Evolutionary conservation across 2,113 vertebrate genomes (phyloP).

Genomic region (Andinoacara biseriatus): DNA sequence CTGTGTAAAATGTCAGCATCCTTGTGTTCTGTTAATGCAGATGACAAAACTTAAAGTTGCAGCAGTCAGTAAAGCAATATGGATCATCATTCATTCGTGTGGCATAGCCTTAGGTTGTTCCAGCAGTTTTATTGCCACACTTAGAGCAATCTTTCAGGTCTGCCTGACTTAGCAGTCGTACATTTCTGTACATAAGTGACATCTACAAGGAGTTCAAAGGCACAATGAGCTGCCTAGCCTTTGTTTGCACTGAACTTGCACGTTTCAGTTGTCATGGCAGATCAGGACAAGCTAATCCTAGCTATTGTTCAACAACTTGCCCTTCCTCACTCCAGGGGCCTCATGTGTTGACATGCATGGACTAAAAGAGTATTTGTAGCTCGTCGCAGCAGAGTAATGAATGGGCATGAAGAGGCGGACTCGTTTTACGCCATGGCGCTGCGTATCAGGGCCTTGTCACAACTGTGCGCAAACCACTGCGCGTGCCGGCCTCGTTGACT

Average conservation of each 20-base stretch:
- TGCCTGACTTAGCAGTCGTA: neutral
- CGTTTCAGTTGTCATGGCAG: neutral
- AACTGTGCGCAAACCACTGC: conserved; percentile 36
- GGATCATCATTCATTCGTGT: neutral
- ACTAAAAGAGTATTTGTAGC: neutral
- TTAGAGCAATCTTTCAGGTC: neutral
- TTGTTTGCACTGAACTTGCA: neutral
- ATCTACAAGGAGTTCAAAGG: neutral
- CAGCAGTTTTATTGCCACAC: neutral
- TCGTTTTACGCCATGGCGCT: conserved; percentile 32
- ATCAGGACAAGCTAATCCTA: neutral
- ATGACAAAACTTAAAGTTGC: neutral
- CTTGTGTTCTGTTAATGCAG: neutral
- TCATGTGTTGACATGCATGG: neutral
- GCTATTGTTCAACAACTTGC: neutral
- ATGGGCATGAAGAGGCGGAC: conserved; percentile 35
- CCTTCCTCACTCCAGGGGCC: neutral
- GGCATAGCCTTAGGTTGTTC: neutral
- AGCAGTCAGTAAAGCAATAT: neutral
- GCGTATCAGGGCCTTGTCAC: conserved; percentile 39
- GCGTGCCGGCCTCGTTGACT: neutral
- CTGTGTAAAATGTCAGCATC: conserved; percentile 26
- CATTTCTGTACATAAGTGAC: neutral
- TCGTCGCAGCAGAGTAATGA: conserved; percentile 1
- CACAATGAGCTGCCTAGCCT: neutral